Conservation (phyloP, 2,888 invertebrate genomes). For the Chrysolina haemoptera region DNA sequence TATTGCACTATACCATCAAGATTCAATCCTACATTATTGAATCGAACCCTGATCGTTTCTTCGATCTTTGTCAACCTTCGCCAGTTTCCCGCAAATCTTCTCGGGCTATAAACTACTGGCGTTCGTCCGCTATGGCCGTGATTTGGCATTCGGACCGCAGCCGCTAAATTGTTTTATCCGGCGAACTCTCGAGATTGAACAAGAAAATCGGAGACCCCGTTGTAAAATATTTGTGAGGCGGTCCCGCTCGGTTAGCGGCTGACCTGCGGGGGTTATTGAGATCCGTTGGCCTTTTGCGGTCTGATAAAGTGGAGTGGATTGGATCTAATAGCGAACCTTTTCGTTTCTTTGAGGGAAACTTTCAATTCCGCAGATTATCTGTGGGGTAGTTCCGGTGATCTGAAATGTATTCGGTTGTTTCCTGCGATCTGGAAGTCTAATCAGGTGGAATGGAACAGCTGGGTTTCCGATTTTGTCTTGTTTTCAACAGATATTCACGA, state of each 20-base stretch:
- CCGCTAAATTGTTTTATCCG: conserved; percentile 65
- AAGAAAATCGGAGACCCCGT: conserved; percentile 65
- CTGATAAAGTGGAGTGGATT: conserved; percentile 18
- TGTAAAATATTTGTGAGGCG: conserved; percentile 65
- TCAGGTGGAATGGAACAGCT: not conserved
- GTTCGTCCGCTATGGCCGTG: conserved; percentile 4
- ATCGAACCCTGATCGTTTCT: not conserved
- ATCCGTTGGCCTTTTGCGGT: conserved; percentile 18
- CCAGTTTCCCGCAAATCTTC: conserved; percentile 9
- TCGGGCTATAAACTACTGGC: conserved; percentile 33
- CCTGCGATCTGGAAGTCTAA: not conserved
- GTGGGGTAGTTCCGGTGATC: not conserved
- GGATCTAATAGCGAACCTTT: conserved; percentile 16
- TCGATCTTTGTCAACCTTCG: not conserved
- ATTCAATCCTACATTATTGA: too few species aligned
- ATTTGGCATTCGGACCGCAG: conserved; percentile 16
- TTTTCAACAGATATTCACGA: too few species aligned
- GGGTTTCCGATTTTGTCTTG: not conserved
- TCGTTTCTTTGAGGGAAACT: conserved; percentile 10
- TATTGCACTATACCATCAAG: too few species aligned
- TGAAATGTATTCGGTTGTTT: not conserved
- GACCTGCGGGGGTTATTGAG: conserved; percentile 12
- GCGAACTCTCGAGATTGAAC: conserved; percentile 63
- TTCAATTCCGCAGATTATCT: conserved; percentile 20
- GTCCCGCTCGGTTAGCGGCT: conserved; percentile 42